Conservation (phyloP, 2,113 vertebrate species). For the Hemiscyllium ocellatum region DNA sequence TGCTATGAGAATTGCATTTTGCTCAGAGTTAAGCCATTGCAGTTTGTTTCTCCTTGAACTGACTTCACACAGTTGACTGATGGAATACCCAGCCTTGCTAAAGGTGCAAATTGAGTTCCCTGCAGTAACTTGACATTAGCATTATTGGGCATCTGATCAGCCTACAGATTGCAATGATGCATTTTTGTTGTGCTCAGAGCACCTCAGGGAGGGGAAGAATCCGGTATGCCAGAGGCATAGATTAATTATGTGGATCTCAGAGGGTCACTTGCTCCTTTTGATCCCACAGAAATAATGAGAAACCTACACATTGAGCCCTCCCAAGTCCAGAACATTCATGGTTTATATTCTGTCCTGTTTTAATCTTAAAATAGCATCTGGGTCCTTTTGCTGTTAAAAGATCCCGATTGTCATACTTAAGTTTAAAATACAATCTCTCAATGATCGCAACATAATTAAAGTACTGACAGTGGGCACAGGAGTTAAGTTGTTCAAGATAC, state of each 20-base stretch:
- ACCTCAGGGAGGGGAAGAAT: not conserved
- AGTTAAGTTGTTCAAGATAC: not conserved
- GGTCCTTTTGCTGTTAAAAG: not conserved
- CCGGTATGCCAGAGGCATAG: not conserved
- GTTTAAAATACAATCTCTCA: not conserved
- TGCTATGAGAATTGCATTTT: not conserved
- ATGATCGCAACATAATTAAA: not conserved
- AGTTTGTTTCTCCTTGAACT: not conserved
- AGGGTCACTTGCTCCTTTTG: not conserved
- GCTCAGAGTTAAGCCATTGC: not conserved
- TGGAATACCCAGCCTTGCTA: not conserved
- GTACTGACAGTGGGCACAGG: not conserved
- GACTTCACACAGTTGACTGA: not conserved
- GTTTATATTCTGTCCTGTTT: not conserved
- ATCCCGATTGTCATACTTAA: not conserved
- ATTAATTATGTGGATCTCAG: not conserved
- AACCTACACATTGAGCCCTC: not conserved
- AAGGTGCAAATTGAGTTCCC: not conserved
- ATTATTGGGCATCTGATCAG: not conserved
- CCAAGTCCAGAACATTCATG: not conserved
- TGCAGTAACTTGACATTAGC: not conserved
- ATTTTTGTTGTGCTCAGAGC: not conserved
- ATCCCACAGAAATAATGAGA: not conserved
- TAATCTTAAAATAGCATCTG: not conserved
- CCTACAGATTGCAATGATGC: not conserved